A percentile compares a stretch with the other conserved stretches of the same genome.
These are phyloP conservation scores for Escarpia spicata DNA, from an alignment of 2,888 invertebrate genomes.

Conservation along the genomic window DNA sequence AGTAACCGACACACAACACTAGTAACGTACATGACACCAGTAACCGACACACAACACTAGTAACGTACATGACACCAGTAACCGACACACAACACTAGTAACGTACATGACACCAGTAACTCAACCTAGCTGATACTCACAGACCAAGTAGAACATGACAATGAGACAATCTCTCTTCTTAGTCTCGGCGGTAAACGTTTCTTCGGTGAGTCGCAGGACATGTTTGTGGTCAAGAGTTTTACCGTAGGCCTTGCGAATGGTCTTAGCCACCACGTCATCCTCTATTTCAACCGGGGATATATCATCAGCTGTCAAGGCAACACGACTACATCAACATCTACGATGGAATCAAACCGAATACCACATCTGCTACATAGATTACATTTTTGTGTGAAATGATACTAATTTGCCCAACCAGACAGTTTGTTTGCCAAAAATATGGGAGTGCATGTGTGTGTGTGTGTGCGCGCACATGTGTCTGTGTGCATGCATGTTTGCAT, in stretches of 20 bases:
- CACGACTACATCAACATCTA: neutral
- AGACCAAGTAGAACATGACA: neutral
- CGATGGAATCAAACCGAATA: too few relatives aligned
- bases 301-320: neutral
- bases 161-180: neutral
- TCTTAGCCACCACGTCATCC: neutral
- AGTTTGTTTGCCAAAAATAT: neutral
- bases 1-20: neutral
- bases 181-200: neutral
- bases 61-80: too few relatives aligned
- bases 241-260: neutral
- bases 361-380: too few relatives aligned
- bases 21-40: too few relatives aligned
- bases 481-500: neutral
- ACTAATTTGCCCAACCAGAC: neutral
- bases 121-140: neutral
- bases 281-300: neutral
- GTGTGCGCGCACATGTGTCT: neutral
- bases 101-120: too few relatives aligned
- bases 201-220: neutral
- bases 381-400: too few relatives aligned
- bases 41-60: too few relatives aligned
- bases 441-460: neutral
- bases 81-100: too few relatives aligned
- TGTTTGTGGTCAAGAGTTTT: neutral